Evolutionary conservation across 2,113 vertebrate species (phyloP), one percentile per base, ranked within the genome.

Genomic region (Prolemur simus): DNA sequence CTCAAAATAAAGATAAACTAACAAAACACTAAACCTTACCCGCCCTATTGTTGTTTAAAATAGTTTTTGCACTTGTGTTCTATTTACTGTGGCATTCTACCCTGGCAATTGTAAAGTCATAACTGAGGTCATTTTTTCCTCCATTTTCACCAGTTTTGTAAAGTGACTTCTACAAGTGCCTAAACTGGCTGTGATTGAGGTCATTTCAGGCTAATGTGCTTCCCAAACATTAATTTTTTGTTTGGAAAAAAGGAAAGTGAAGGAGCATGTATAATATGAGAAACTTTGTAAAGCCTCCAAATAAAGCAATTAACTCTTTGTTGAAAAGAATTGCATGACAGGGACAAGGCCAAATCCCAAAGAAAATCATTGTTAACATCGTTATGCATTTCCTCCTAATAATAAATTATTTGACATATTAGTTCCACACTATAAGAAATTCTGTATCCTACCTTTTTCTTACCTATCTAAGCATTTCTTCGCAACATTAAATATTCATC

Each of bases 401-500:
- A 88, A 85, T 81, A 93, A 88, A 88, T 85, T 85, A 71, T 85
- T 91, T 93, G 60, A 90, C 27, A 34, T 92, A 52, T 86, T 85
- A 87, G 14, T 86, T 91, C 13, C 77, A 78, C 20, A 32, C 20
- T 52, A 78, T 42, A 96, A 96, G 63, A 42, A 91, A 81, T 92
- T 89, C 58, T 45, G 4, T 45, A 87, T 83, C 25, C 17, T 94
- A 20, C 8, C 63, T 80, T 93, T 64, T 94, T 92, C 34, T 83
- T 89, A 47, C 45, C 82, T 94, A 83, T 39, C 29, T 87, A 77
- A 93, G 29, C 17, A 84, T 96, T 77, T 89, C 52, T 87, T 6
- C 63, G 87, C 47, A 91, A 83, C 37, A 90, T 69, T 96, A 97
- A 89, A 56, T 93, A 91, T 47, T 93, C 52, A 91, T 80, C 74